Evolutionary conservation across 35 echinoderm and acorn worm genomes (phyloP).

Genomic region (Ophiothrix spiculata): DNA sequence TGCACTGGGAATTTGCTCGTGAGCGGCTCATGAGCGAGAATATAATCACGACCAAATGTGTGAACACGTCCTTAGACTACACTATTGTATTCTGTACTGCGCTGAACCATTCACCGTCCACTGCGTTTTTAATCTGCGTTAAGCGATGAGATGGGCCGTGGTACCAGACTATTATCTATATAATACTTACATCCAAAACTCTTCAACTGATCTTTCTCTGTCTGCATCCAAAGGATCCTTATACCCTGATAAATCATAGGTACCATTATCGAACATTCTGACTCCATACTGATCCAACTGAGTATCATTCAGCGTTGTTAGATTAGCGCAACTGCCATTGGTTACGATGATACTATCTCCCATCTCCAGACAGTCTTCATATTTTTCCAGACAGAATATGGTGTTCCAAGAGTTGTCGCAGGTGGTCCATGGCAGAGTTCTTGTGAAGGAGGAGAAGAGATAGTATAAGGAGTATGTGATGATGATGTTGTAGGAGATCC

Average conservation of each 20-base stretch:
- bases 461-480: constrained; percentile 58
- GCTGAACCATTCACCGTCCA: too few relatives aligned
- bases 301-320: not conserved
- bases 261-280: not conserved
- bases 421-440: constrained; percentile 46
- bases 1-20: too few relatives aligned
- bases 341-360: constrained; percentile 23
- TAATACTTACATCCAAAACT: constrained; percentile 78
- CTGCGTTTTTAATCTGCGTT: too few relatives aligned
- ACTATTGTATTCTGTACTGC: too few relatives aligned
- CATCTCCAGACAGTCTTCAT: constrained; percentile 19
- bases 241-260: constrained; percentile 43
- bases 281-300: not conserved
- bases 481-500: constrained; percentile 51
- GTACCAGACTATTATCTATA: too few relatives aligned
- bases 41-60: too few relatives aligned
- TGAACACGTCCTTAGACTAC: too few relatives aligned
- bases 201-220: constrained; percentile 57
- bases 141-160: too few relatives aligned
- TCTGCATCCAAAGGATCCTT: constrained; percentile 47
- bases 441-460: constrained; percentile 55
- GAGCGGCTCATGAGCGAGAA: too few relatives aligned
- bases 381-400: constrained; percentile 22
- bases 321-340: not conserved
- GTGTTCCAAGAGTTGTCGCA: constrained; percentile 52